Base-by-base conservation (phyloP, 2,113 vertebrate genomes). In the Arothron firmamentum region DNA sequence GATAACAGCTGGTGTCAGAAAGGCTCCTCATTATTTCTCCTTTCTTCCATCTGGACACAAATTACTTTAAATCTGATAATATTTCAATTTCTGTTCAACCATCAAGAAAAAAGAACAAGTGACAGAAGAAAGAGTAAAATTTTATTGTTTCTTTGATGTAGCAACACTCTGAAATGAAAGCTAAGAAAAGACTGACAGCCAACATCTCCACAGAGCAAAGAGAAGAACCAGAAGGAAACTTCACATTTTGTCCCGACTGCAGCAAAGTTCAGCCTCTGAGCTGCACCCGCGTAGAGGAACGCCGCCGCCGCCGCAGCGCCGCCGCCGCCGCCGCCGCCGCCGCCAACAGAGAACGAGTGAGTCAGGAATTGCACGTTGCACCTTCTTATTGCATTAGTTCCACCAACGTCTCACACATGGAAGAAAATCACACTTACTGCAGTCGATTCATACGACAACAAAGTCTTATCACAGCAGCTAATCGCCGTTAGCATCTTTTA, bases 301-400 rank as follows among this genome's bases (percentile, higher is more conserved):
- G 67, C 45, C 5, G 16, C 3, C 57, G 72, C 38, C 77, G 69
- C 72, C 75, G 74, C 59, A 51, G 52, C 74, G 76, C 57, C 74
- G 76, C 57, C n/a, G n/a, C n/a, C 78, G 67, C 45, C 5, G 16
- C 3, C 57, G 72, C 38, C 77, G 69, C 72, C 75, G 74, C 59
- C 49, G 52, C 74, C n/a, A n/a, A 74, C 57, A 75, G n/a, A 43
- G 78, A 74, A 76, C 55, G 80, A 85, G 49, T 65, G 57, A 79
- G 83, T 86, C 81, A 85, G 82, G 81, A 85, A 90, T 88, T 88
- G 85, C 85, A 90, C 85, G 84, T 87, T 76, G 81, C 78, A 87
- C 84, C 81, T 74, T 84, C 85, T 89, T 89, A 89, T 89, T 89
- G 88, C 88, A 86, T 89, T 79, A 83, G 74, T 85, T 87, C 84